phyloP scores from a whole-genome alignment of 1,140 invertebrate species.

The Drosophila pandora region DNA sequence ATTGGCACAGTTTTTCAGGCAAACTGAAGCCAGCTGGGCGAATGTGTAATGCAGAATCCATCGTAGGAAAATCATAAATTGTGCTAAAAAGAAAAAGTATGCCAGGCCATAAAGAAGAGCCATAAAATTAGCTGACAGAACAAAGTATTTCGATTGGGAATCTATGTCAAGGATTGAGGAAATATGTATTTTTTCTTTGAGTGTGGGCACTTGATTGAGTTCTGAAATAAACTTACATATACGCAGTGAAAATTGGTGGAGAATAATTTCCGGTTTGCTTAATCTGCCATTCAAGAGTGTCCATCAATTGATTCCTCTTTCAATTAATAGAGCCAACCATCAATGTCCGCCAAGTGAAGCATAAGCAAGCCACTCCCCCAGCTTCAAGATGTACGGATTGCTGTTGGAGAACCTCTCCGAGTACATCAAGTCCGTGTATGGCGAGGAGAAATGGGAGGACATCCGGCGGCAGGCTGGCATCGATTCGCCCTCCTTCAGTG shows the following conservation, averaged over 20 bases:
- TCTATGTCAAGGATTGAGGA: conserved; percentile 26
- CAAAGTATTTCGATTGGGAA: background rate
- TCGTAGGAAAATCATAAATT: conserved; percentile 9
- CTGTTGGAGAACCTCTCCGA: conserved; percentile 96
- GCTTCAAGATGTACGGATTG: conserved; percentile 94
- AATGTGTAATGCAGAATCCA: conserved; percentile 31
- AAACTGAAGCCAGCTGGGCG: conserved; percentile 34
- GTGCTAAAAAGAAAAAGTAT: conserved; percentile 19
- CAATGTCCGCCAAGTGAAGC: conserved; percentile 34
- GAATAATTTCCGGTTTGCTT: background rate
- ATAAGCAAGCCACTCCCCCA: conserved; percentile 1
- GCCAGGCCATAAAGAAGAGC: conserved; percentile 10
- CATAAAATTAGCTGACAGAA: conserved; percentile 13
- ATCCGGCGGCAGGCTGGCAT: conserved; percentile 92
- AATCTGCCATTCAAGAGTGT: conserved; percentile 3
- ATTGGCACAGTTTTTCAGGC: conserved; percentile 46
- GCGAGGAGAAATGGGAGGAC: conserved; percentile 96
- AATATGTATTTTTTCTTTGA: conserved; percentile 3
- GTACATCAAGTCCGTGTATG: conserved; percentile 94
- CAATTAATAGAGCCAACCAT: conserved; percentile 23
- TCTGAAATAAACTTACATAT: background rate
- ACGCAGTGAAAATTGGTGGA: background rate
- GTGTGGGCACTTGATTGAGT: background rate
- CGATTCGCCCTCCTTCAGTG: conserved; percentile 93
- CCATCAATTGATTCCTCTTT: conserved; percentile 27